A percentile compares a stretch with the other conserved stretches of the same genome.
phyloP scores from a whole-genome alignment of 2,888 invertebrate genomes.

The Microplitis manilae region DNA sequence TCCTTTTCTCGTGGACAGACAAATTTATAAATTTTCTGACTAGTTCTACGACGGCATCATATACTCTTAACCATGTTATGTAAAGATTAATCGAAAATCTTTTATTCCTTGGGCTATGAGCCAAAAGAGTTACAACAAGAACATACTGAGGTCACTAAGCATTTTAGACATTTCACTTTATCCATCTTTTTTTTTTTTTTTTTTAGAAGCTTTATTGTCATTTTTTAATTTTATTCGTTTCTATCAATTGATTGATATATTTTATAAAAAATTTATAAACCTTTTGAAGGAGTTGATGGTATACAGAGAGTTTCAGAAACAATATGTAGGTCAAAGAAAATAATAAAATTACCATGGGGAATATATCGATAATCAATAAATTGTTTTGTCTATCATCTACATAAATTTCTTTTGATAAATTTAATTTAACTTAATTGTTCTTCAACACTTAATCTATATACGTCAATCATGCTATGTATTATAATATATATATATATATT shows the following conservation, averaged over 20 bases:
- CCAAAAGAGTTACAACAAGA: constrained; percentile 44
- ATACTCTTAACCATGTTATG: constrained; percentile 33
- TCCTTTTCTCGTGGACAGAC: constrained; percentile 34
- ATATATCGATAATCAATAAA: no score
- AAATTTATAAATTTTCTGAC: constrained; percentile 33
- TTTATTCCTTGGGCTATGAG: constrained; percentile 46
- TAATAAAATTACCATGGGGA: no score
- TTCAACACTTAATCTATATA: no score
- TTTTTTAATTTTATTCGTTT: no score
- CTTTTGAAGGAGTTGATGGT: no score
- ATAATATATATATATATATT: background rate
- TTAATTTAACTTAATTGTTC: no score
- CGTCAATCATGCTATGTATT: background rate
- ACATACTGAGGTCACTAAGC: constrained; percentile 40
- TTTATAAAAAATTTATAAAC: no score
- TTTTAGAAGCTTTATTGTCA: no score
- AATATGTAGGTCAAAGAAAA: no score
- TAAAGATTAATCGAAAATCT: constrained; percentile 39
- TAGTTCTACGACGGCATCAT: constrained; percentile 28
- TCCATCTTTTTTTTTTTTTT: background rate
- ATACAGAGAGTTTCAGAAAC: no score
- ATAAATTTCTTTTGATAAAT: constrained; percentile 4
- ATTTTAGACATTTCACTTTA: constrained; percentile 43
- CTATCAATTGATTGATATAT: no score
- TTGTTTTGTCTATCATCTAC: background rate